Percentiles rank a stretch among this genome's conserved stretches.
Conservation (phyloP, 1,140 invertebrate genomes). For the honey bee (Apis mellifera) region Amel_HAv3.1 CM009932.2:9584001-9584500, state of each 20-base stretch:
- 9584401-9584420: too few relatives aligned
- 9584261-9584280: constrained; percentile 65
- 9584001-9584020: constrained; percentile 62
- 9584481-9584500: constrained; percentile 51
- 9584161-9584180: not conserved
- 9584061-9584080: not conserved
- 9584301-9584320: constrained; percentile 64
- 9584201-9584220: constrained; percentile 56
- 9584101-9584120: not conserved
- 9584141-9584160: constrained; percentile 62
- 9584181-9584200: constrained; percentile 31
- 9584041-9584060: not conserved
- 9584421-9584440: constrained; percentile 1
- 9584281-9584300: not conserved
- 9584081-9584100: too few relatives aligned
- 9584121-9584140: constrained; percentile 48
- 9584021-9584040: constrained; percentile 65
- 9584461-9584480: constrained; percentile 55
- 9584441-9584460: constrained; percentile 43
- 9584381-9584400: too few relatives aligned
- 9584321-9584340: not conserved
- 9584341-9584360: too few relatives aligned
- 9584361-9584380: too few relatives aligned
- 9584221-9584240: constrained; percentile 56
- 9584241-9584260: constrained; percentile 55